Conservation (phyloP, 2,113 vertebrate genomes). For the Rhinichthys klamathensis region DNA sequence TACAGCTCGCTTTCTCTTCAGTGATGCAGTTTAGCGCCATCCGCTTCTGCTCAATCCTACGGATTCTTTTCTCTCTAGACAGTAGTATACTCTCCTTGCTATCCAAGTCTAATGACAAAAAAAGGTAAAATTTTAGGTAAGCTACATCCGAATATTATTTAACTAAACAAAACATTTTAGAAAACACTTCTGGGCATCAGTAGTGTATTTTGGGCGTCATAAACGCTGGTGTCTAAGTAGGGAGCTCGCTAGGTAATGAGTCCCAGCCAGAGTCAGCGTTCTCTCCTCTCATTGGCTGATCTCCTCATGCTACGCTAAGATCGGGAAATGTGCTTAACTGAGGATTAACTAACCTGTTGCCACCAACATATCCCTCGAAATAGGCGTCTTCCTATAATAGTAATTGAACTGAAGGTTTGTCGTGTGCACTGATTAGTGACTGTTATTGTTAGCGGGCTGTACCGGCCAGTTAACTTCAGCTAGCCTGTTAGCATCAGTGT, state of each 20-base stretch:
- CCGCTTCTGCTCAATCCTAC: too few species aligned
- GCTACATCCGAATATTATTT: too few species aligned
- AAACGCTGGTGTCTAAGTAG: not conserved
- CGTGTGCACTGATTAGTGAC: not conserved
- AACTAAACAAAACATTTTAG: too few species aligned
- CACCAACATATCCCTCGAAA: not conserved
- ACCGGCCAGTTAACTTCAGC: not conserved
- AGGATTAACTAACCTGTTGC: slow-evolving; percentile 3
- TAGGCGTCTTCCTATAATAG: not conserved
- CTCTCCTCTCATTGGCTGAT: slow-evolving; percentile 9
- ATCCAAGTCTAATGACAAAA: too few species aligned
- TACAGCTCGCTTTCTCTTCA: too few species aligned
- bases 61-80: too few species aligned
- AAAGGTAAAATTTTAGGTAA: too few species aligned
- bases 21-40: too few species aligned
- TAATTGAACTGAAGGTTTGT: not conserved
- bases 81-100: too few species aligned
- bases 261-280: not conserved
- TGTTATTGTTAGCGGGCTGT: not conserved
- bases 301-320: not conserved
- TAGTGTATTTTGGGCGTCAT: too few species aligned
- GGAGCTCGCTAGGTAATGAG: not conserved
- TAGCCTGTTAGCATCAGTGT: slow-evolving; percentile 17
- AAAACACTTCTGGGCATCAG: too few species aligned
- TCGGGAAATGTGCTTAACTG: not conserved